Conservation (phyloP, 1,140 invertebrate species). For the Bombus affinis region DNA sequence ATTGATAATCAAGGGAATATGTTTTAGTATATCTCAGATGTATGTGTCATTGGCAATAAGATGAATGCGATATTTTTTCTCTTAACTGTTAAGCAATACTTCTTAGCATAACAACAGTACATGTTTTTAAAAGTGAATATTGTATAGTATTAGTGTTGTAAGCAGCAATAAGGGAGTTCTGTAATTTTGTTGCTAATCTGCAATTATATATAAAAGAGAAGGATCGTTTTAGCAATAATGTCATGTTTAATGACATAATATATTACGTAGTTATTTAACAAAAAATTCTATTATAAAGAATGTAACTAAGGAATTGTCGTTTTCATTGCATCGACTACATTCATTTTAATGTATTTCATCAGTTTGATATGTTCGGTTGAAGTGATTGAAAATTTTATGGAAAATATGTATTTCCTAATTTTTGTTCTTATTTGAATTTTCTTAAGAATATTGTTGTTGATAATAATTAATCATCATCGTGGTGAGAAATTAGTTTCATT, state of each 20-base stretch:
- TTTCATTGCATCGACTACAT: conserved; percentile 6
- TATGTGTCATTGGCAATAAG: conserved; percentile 46
- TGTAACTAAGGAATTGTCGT: not conserved
- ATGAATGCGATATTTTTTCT: conserved; percentile 18
- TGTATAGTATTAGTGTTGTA: conserved; percentile 35
- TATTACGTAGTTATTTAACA: conserved; percentile 10
- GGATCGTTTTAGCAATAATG: conserved; percentile 40
- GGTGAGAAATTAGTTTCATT: not conserved
- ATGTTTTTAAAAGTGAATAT: conserved; percentile 23
- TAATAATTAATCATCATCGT: not conserved
- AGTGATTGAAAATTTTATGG: not conserved
- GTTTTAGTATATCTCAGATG: not conserved
- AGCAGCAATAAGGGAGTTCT: conserved; percentile 43
- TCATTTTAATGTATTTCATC: conserved; percentile 23
- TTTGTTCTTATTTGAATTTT: not conserved
- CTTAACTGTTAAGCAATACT: conserved; percentile 53
- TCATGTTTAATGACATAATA: not conserved
- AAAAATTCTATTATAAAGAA: conserved; percentile 25
- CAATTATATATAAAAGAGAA: conserved; percentile 15
- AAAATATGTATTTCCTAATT: not conserved
- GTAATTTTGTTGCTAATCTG: conserved; percentile 20
- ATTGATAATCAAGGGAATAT: not conserved
- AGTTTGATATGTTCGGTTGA: not conserved
- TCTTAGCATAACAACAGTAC: conserved; percentile 31
- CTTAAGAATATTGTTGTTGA: not conserved